phyloP scores from a whole-genome alignment of 2,113 vertebrate species.

The Archilochus colubris region DNA sequence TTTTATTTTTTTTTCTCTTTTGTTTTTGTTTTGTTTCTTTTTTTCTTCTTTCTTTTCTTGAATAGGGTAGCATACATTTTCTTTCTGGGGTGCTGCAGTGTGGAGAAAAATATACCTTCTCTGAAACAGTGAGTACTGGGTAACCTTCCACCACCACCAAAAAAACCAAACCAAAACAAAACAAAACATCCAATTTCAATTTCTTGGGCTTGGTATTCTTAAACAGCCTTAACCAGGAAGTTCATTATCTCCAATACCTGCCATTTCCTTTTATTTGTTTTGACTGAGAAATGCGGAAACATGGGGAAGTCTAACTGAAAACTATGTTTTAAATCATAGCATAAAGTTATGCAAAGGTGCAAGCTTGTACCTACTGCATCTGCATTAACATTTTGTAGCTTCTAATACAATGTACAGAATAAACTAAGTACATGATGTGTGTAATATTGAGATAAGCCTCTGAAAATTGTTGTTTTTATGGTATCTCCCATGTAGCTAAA shows the following conservation, averaged over 20 bases:
- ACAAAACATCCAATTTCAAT: background rate
- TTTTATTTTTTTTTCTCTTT: background rate
- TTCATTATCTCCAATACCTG: background rate
- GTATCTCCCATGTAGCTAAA: background rate
- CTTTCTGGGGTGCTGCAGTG: background rate
- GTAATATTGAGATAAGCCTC: background rate
- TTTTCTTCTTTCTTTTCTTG: too few relatives aligned
- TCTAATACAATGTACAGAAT: background rate
- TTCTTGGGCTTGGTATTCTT: background rate
- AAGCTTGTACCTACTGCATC: background rate
- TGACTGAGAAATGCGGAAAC: background rate
- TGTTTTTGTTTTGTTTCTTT: background rate
- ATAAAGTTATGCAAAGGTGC: background rate
- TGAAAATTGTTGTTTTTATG: background rate
- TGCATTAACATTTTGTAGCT: background rate
- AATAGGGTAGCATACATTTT: background rate
- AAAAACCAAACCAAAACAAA: too few relatives aligned
- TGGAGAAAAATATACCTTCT: background rate
- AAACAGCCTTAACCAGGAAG: background rate
- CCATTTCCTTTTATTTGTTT: background rate
- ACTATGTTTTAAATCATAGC: background rate
- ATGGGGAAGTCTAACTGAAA: background rate
- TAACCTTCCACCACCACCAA: background rate
- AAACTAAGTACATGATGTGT: background rate
- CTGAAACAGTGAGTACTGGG: background rate